Evolutionary conservation across 2,888 invertebrate species (phyloP).

Genomic region (Antitype chi): DNA sequence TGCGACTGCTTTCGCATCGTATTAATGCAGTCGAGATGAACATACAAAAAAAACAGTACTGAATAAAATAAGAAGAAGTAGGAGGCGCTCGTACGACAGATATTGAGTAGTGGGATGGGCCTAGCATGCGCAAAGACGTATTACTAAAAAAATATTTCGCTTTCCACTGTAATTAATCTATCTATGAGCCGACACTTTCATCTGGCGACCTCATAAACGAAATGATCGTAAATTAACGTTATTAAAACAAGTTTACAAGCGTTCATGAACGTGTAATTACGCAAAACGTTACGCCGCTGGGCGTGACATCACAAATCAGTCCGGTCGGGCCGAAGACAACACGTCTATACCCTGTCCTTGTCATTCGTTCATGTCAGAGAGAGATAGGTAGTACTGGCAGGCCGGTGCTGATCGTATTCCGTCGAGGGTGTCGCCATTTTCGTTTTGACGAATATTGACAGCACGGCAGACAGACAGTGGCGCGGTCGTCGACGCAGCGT

Average conservation of each 20-base stretch:
- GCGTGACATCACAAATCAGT: conserved; percentile 91
- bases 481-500: conserved; percentile 89
- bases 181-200: conserved; percentile 84
- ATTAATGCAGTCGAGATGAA: conserved; percentile 87
- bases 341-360: conserved; percentile 80
- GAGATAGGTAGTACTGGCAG: conserved; percentile 78
- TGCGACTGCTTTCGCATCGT: conserved; percentile 81
- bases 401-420: conserved; percentile 89
- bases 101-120: conserved; percentile 91
- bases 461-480: conserved; percentile 90
- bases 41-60: conserved; percentile 82
- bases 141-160: conserved; percentile 78
- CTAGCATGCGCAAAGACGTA: conserved; percentile 89
- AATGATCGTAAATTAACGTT: conserved; percentile 87
- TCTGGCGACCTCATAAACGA: conserved; percentile 82
- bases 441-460: conserved; percentile 94
- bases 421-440: conserved; percentile 93
- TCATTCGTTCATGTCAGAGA: conserved; percentile 69
- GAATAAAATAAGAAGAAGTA: conserved; percentile 90
- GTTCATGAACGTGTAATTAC: conserved; percentile 88
- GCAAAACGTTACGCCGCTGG: conserved; percentile 91
- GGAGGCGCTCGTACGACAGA: conserved; percentile 89
- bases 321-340: conserved; percentile 87
- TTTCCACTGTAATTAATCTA: conserved; percentile 82
- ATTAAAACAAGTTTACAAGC: conserved; percentile 89